Evolutionary conservation across 2,113 vertebrate species (phyloP), one percentile per base, ranked within the genome.

Genomic region (Hucho hucho): DNA sequence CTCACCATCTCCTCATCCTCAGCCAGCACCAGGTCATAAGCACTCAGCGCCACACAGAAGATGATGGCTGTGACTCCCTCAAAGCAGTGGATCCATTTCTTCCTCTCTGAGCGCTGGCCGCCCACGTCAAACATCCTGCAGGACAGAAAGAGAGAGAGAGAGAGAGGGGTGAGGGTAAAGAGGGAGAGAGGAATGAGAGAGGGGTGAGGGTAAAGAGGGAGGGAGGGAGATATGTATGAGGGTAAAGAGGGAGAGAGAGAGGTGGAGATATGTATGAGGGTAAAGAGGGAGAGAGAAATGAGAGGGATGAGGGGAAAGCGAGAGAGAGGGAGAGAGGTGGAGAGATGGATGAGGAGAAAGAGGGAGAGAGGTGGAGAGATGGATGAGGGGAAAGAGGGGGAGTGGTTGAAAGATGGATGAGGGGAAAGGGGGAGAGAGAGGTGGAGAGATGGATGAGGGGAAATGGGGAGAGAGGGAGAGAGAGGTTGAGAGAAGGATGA

Each of bases 1-100:
- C 95, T 95, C 86, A 99, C 98, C 98, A 99, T 99, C 89, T 99
- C 98, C 86, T 99, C 98, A 0, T 99, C 98, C 84, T 99, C 98
- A 3, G 97, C 98, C 85, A 99, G 90, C 87, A 99, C 96, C 89
- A 99, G 93, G 91, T 99, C 98, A 1, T 99, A 99, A 71, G 97
- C 98, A 2, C 98, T 99, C 71, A 99, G 87, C 11, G 98, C 97
- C 59, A 99, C 98, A 0, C 97, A 99, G 89, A 99, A 99, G 73
- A 99, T 99, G 77, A 99, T 99, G 87, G 98, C 97, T 0, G 98
- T 99, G 86, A 98, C 98, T 0, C 98, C 98, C 86, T 99, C 98
- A 0, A 99, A 99, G 91, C 98, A 99, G 87, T 99, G 98, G 88
- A 97, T 97, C 96, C 96, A 97, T 83, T 97, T 97, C 92, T 97